Conservation (phyloP, 1,140 invertebrate species). For the Marisa cornuarietis region DNA sequence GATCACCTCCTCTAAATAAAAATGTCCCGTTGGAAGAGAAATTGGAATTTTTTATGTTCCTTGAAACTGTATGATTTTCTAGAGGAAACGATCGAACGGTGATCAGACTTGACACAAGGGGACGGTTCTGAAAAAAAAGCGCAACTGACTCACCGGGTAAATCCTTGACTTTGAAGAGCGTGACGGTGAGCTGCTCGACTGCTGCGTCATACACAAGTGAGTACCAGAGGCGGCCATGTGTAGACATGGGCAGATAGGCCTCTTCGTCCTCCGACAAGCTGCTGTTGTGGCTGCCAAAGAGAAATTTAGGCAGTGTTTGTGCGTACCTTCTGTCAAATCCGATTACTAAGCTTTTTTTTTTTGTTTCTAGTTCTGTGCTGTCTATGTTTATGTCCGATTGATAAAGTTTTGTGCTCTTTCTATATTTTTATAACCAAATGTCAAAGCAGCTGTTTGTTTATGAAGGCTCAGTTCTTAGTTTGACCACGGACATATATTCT, state of each 20-base stretch:
- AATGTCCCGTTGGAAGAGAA: too few relatives aligned
- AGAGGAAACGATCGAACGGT: too few relatives aligned
- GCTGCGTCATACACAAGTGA: slow-evolving; percentile 48
- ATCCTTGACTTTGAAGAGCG: slow-evolving; percentile 51
- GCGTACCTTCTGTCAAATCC: not conserved
- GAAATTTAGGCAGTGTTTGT: slow-evolving; percentile 3
- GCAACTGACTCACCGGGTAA: slow-evolving; percentile 38
- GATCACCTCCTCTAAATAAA: too few relatives aligned
- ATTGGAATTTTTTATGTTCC: too few relatives aligned
- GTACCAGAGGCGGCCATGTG: slow-evolving; percentile 54
- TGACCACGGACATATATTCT: too few relatives aligned
- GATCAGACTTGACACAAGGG: too few relatives aligned
- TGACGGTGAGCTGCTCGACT: slow-evolving; percentile 53
- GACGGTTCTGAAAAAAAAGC: too few relatives aligned
- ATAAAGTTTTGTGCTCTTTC: not conserved
- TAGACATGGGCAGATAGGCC: slow-evolving; percentile 31
- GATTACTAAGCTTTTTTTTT: not conserved
- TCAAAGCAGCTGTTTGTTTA: too few relatives aligned
- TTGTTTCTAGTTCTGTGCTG: not conserved
- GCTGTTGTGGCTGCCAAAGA: slow-evolving; percentile 28
- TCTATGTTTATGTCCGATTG: not conserved
- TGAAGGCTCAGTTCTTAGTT: too few relatives aligned
- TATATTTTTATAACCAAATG: not conserved
- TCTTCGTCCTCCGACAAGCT: slow-evolving; percentile 42
- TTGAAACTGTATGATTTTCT: too few relatives aligned